Evolutionary conservation across 2,888 invertebrate genomes (phyloP).

Genomic region (Dynastes hyllus): DNA sequence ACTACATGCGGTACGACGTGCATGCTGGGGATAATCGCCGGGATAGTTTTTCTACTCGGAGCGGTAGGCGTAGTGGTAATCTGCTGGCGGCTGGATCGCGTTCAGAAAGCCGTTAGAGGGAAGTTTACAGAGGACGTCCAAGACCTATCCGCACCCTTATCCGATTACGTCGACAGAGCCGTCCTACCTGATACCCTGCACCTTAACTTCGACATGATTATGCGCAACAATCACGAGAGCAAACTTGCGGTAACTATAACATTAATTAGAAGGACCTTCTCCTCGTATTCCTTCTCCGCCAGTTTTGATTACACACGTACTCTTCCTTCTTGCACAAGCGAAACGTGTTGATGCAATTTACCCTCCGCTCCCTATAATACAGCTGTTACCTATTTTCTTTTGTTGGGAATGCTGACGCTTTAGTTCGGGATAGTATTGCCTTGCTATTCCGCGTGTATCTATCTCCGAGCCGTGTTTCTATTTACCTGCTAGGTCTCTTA

Average conservation of each 20-base stretch:
- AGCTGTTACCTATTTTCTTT: conserved; percentile 9
- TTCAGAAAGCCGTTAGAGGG: conserved; percentile 64
- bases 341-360: conserved; percentile 29
- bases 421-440: neutral
- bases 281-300: neutral
- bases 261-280: conserved; percentile 26
- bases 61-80: conserved; percentile 64
- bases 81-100: conserved; percentile 65
- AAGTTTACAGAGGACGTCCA: conserved; percentile 64
- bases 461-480: conserved; percentile 19
- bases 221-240: conserved; percentile 61
- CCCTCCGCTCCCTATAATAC: neutral
- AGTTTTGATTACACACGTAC: conserved; percentile 19
- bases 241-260: conserved; percentile 63
- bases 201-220: conserved; percentile 68
- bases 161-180: conserved; percentile 65
- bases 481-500: conserved; percentile 31
- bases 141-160: conserved; percentile 66
- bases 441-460: neutral
- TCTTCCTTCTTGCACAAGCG: neutral
- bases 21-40: conserved; percentile 70
- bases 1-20: conserved; percentile 71
- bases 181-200: conserved; percentile 64
- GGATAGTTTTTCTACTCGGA: conserved; percentile 67
- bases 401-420: neutral